phyloP scores from a whole-genome alignment of 2,888 invertebrate species.

The Willowsia nigromaculata region DNA sequence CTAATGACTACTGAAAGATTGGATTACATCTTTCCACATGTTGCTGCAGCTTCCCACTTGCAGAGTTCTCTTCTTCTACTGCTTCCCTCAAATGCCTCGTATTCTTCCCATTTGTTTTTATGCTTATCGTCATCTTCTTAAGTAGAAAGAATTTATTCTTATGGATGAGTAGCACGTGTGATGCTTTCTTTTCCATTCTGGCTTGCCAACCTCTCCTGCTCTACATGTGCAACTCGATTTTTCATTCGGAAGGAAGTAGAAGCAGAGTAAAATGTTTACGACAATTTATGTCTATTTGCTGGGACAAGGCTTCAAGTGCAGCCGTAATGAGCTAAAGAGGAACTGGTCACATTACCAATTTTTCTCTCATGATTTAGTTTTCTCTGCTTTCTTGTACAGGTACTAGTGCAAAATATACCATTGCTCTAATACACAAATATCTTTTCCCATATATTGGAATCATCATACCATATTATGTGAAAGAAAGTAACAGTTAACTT shows the following conservation, averaged over 20 bases:
- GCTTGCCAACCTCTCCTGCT: background rate
- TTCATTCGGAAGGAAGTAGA: background rate
- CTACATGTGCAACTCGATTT: background rate
- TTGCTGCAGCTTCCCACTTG: background rate
- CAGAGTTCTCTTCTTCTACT: background rate
- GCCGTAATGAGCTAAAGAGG: too few species aligned
- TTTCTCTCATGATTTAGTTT: too few species aligned
- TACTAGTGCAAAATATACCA: too few species aligned
- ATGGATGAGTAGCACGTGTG: background rate
- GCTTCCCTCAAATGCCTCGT: background rate
- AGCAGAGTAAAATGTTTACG: background rate
- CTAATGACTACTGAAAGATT: slow-evolving; percentile 38
- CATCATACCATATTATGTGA: background rate
- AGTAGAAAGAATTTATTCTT: background rate
- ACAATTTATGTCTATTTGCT: too few species aligned
- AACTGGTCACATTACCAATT: too few species aligned
- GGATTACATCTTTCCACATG: background rate
- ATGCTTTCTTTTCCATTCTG: background rate
- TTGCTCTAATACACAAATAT: too few species aligned
- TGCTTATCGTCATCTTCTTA: background rate
- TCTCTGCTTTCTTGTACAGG: too few species aligned
- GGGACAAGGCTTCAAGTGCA: too few species aligned
- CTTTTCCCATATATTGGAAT: too few species aligned
- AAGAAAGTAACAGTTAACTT: background rate
- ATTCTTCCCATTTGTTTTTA: background rate